A percentile compares a stretch with the other conserved stretches of the same genome.
Evolutionary conservation across 2,888 invertebrate species (phyloP).

Genomic region (Tridacna crocea): DNA sequence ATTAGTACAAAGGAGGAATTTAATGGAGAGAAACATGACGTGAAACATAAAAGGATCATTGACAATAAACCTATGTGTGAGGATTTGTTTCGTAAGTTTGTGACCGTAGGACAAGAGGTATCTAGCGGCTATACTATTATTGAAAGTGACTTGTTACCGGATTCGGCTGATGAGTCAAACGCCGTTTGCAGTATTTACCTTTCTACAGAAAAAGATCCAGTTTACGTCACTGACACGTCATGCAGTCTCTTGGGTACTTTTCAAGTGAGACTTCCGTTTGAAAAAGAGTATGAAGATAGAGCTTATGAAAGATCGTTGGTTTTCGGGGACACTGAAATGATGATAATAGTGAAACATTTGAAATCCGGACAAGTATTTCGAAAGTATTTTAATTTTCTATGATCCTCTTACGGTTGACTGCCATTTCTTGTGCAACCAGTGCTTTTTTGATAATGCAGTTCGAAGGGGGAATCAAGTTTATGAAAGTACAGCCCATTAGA

Average conservation of each 20-base stretch:
- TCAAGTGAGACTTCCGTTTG: constrained; percentile 11
- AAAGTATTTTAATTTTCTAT: constrained; percentile 19
- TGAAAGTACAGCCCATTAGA: no score
- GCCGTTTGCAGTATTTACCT: constrained; percentile 6
- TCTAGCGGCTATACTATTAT: constrained; percentile 16
- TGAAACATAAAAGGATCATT: constrained; percentile 5
- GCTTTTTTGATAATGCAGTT: no score
- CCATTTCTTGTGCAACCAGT: no score
- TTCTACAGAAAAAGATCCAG: constrained; percentile 2
- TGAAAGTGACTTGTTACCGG: constrained; percentile 8
- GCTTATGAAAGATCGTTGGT: constrained; percentile 18
- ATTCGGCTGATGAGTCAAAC: background rate
- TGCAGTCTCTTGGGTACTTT: constrained; percentile 2
- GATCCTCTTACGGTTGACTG: background rate
- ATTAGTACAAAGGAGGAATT: constrained; percentile 6
- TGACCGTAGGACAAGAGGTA: constrained; percentile 7
- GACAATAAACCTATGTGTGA: constrained; percentile 10
- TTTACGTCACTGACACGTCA: constrained; percentile 15
- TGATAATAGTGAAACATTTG: constrained; percentile 21
- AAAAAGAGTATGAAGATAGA: constrained; percentile 8
- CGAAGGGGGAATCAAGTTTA: no score
- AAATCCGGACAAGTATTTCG: constrained; percentile 19
- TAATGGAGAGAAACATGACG: constrained; percentile 8
- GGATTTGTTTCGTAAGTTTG: constrained; percentile 16
- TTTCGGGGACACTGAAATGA: constrained; percentile 18